These are phyloP conservation scores for Crotophaga sulcirostris DNA, from an alignment of 2,113 vertebrate species.

Conservation along the genomic window DNA sequence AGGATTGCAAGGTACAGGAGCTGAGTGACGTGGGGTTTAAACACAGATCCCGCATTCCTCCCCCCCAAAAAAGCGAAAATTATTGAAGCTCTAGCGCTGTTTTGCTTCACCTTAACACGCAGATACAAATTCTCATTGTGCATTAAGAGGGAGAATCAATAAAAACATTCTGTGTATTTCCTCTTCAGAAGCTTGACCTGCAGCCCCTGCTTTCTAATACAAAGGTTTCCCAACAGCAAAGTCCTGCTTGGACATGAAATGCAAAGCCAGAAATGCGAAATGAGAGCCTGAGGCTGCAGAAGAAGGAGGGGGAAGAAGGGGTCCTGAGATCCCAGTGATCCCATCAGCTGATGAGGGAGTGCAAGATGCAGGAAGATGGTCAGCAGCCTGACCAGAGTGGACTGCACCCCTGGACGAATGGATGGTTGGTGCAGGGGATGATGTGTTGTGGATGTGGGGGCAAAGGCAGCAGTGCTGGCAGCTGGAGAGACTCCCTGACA, in stretches of 20 bases:
- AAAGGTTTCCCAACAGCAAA: neutral
- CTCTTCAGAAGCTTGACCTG: neutral
- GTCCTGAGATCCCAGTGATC: neutral
- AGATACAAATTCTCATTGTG: neutral
- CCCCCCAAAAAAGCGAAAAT: neutral
- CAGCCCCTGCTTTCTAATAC: neutral
- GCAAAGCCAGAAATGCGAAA: neutral
- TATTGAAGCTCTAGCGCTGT: neutral
- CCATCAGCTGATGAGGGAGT: neutral
- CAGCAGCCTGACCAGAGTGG: neutral
- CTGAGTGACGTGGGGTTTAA: neutral
- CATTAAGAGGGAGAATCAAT: neutral
- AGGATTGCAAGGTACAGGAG: neutral
- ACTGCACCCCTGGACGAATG: neutral
- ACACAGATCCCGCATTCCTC: neutral
- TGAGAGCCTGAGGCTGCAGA: neutral
- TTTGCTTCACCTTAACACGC: neutral
- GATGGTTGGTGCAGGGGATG: rapidly evolving
- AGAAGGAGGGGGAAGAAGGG: neutral
- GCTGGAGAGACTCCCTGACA: neutral
- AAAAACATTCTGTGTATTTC: neutral
- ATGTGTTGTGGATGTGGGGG: neutral
- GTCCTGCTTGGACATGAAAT: neutral
- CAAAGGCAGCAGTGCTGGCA: neutral
- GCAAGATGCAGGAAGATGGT: rapidly evolving